Percentiles rank a stretch among this genome's conserved stretches.
These are phyloP conservation scores for Cheilosia impressa DNA, from an alignment of 2,888 invertebrate genomes.

Conservation along the genomic window DNA sequence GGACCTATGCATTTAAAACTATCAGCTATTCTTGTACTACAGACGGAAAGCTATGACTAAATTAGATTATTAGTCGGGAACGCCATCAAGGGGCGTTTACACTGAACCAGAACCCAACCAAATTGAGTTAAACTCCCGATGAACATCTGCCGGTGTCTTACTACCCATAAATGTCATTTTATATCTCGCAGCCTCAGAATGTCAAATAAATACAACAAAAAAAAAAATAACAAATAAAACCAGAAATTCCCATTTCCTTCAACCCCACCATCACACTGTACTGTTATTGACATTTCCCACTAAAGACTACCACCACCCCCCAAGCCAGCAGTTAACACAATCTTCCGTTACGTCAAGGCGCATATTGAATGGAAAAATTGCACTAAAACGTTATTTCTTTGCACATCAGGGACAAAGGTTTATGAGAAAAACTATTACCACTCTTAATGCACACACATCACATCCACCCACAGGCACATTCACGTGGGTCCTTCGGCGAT, in stretches of 20 bases:
- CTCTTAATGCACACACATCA: constrained; percentile 45
- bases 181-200: constrained; percentile 27
- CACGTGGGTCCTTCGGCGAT: constrained; percentile 2
- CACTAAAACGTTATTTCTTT: constrained; percentile 58
- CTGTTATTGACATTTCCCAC: constrained; percentile 40
- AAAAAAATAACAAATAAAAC: no score
- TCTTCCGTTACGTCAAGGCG: constrained; percentile 20
- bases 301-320: background rate
- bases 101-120: background rate
- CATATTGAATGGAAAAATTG: constrained; percentile 42
- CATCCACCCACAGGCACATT: constrained; percentile 1
- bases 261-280: background rate
- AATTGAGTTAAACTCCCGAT: constrained; percentile 1
- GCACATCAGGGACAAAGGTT: constrained; percentile 43
- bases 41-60: no score
- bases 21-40: no score
- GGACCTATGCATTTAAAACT: no score
- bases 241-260: constrained; percentile 47
- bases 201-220: constrained; percentile 63
- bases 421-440: constrained; percentile 70
- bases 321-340: background rate
- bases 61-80: no score
- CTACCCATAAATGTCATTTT: constrained; percentile 30
- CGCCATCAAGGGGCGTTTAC: no score
- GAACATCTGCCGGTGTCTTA: background rate